A percentile compares a stretch with the other conserved stretches of the same genome.
Evolutionary conservation across 2,113 vertebrate genomes (phyloP).

Genomic region (Aspiorhynchus laticeps): DNA sequence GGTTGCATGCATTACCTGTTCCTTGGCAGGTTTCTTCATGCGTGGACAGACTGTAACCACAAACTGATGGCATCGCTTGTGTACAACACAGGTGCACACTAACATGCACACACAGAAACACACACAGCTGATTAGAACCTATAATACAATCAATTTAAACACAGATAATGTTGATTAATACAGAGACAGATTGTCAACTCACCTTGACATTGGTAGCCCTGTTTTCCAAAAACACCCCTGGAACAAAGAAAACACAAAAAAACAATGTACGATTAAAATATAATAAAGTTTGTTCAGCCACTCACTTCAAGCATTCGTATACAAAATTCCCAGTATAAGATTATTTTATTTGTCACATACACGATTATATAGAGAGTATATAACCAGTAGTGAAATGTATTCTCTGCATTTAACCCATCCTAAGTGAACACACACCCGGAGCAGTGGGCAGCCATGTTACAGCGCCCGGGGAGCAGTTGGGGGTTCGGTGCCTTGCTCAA

Average conservation of each 20-base stretch:
- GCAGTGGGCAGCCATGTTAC: too few relatives aligned
- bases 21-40: conserved; percentile 86
- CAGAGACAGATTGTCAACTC: conserved; percentile 25
- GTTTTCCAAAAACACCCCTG: conserved; percentile 98
- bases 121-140: neutral
- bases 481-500: too few relatives aligned
- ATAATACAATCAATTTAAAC: conserved; percentile 28
- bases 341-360: too few relatives aligned
- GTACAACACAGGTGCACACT: conserved; percentile 98
- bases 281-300: neutral
- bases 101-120: conserved; percentile 39
- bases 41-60: conserved; percentile 94
- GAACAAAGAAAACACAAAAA: conserved; percentile 52
- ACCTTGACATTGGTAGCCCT: conserved; percentile 99
- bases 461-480: too few relatives aligned
- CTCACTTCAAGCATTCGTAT: neutral
- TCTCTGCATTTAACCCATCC: too few relatives aligned
- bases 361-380: too few relatives aligned
- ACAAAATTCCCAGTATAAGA: neutral
- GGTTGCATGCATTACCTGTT: conserved; percentile 70
- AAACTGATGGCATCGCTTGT: conserved; percentile 95
- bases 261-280: neutral
- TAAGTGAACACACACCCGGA: too few relatives aligned
- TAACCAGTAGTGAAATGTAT: too few relatives aligned
- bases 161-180: neutral